These are phyloP conservation scores for Heliopora coerulea DNA, from an alignment of 92 coral and sea anemone genomes.

Conservation along the genomic window DNA sequence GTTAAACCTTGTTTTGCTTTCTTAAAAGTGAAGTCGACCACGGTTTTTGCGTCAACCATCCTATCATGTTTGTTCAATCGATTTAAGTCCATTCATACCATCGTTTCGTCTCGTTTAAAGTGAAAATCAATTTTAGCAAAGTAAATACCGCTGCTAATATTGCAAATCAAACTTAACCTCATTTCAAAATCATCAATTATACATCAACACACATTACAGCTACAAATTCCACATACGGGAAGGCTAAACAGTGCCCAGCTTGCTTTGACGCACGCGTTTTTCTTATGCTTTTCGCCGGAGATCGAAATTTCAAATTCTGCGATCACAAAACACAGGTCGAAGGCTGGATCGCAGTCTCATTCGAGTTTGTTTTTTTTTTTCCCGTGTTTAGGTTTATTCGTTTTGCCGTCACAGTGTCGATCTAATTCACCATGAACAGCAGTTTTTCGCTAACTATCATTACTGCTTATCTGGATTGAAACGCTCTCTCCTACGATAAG, in stretches of 20 bases:
- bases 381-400: too few species aligned
- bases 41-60: not conserved
- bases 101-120: not conserved
- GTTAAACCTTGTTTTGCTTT: not conserved
- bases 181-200: slow-evolving; percentile 34
- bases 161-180: slow-evolving; percentile 19
- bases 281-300: slow-evolving; percentile 17
- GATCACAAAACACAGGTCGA: not conserved
- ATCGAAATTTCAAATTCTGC: slow-evolving; percentile 1
- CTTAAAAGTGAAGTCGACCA: not conserved
- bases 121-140: slow-evolving; percentile 13
- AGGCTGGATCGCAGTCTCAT: too few species aligned
- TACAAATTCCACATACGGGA: slow-evolving; percentile 26
- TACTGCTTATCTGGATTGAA: too few species aligned
- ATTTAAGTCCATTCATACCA: slow-evolving; percentile 9
- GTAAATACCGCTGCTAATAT: slow-evolving; percentile 34
- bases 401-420: too few species aligned
- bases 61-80: slow-evolving; percentile 25
- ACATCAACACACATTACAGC: slow-evolving; percentile 17
- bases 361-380: too few species aligned
- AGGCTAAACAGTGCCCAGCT: slow-evolving; percentile 42
- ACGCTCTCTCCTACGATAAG: too few species aligned
- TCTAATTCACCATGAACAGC: too few species aligned
- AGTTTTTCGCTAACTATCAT: too few species aligned
- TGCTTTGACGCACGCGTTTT: not conserved